These are phyloP conservation scores for Acestrorhynchus altus DNA, from an alignment of 2,797 vertebrate genomes.

Conservation along the genomic window DNA sequence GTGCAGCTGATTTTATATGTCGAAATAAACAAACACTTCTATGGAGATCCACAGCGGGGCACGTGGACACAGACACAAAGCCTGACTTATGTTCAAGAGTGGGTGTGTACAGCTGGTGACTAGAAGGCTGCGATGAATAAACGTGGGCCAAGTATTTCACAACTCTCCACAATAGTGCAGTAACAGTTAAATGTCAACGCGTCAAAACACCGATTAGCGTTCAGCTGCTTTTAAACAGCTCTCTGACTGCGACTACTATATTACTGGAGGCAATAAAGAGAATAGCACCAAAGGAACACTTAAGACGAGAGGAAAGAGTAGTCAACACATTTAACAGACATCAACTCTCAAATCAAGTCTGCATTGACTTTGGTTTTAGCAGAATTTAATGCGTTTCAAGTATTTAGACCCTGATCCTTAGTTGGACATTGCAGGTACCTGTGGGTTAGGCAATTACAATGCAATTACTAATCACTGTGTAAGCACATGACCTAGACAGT, in stretches of 20 bases:
- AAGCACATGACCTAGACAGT: not conserved
- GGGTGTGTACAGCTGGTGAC: slow-evolving; percentile 70
- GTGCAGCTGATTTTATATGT: slow-evolving; percentile 32
- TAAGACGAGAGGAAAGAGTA: slow-evolving; percentile 29
- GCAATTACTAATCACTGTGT: slow-evolving; percentile 11
- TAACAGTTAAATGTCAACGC: slow-evolving; percentile 76
- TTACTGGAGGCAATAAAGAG: slow-evolving; percentile 20
- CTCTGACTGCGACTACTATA: slow-evolving; percentile 46
- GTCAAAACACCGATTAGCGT: slow-evolving; percentile 80
- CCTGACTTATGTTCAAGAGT: slow-evolving; percentile 69
- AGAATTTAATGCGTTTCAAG: slow-evolving; percentile 1
- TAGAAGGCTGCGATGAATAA: slow-evolving; percentile 72
- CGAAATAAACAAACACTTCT: slow-evolving; percentile 45
- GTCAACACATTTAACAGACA: not conserved
- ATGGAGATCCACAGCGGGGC: slow-evolving; percentile 46
- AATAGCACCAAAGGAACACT: slow-evolving; percentile 30
- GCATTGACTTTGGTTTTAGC: not conserved
- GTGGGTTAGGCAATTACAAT: slow-evolving; percentile 27
- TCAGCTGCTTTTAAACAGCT: slow-evolving; percentile 63
- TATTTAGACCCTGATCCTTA: slow-evolving; percentile 19
- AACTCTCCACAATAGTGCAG: slow-evolving; percentile 64
- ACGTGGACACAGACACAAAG: slow-evolving; percentile 64
- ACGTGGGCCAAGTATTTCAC: slow-evolving; percentile 69
- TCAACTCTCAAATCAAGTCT: slow-evolving; percentile 21
- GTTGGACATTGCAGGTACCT: slow-evolving; percentile 20